These are phyloP conservation scores for Nemotelus nigrinus DNA, from an alignment of 2,888 invertebrate genomes.

Conservation along the genomic window DNA sequence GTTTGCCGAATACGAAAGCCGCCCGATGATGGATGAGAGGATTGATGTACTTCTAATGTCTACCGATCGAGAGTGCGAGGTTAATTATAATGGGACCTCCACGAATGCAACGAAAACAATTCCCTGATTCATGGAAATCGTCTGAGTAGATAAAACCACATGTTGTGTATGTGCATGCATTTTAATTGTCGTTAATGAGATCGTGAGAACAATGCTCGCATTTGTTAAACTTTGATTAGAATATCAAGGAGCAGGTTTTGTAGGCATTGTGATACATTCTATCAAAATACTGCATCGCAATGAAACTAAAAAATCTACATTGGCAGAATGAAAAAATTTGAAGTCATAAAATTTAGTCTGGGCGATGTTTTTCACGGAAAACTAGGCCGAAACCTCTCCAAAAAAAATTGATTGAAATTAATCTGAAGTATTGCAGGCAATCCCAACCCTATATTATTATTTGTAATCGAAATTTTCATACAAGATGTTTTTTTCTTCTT, in stretches of 20 bases:
- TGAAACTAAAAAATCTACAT: not conserved
- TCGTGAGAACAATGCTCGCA: not conserved
- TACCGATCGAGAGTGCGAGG: constrained; percentile 12
- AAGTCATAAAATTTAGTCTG: no score
- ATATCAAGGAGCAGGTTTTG: not conserved
- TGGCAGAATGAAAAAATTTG: no score
- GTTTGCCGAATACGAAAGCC: constrained; percentile 21
- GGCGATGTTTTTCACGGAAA: no score
- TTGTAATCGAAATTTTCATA: no score
- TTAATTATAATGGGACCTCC: constrained; percentile 31
- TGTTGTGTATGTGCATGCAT: not conserved
- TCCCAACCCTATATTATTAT: no score
- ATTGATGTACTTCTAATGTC: constrained; percentile 38
- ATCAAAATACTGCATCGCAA: not conserved
- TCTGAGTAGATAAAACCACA: not conserved
- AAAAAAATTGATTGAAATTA: no score
- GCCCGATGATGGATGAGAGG: constrained; percentile 8
- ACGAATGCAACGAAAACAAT: not conserved
- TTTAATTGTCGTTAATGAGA: constrained; percentile 29
- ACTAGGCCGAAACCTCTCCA: no score
- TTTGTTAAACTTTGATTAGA: no score
- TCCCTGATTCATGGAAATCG: not conserved
- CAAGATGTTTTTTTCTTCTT: no score
- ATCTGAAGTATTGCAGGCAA: no score
- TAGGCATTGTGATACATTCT: not conserved